Evolutionary conservation across 2,113 vertebrate genomes (phyloP).

Genomic region (Onychostruthus taczanowskii): DNA sequence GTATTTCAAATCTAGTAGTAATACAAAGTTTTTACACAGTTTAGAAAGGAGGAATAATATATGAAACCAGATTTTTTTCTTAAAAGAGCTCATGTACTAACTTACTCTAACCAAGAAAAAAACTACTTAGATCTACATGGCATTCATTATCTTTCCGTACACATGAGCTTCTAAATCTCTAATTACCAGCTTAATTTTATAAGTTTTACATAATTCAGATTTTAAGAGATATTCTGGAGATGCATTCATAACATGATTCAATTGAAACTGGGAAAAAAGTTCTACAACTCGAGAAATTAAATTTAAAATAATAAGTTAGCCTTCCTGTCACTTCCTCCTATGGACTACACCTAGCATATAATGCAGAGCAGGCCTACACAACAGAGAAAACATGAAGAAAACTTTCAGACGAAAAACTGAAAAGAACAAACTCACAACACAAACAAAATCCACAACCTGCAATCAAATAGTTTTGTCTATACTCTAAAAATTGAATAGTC

Average conservation of each 20-base stretch:
- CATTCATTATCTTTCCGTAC: background rate
- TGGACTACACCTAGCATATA: background rate
- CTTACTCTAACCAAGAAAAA: background rate
- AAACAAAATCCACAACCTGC: background rate
- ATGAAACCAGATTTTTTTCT: background rate
- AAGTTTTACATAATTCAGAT: background rate
- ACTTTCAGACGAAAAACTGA: background rate
- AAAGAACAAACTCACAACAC: background rate
- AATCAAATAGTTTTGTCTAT: background rate
- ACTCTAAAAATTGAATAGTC: background rate
- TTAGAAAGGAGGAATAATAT: background rate
- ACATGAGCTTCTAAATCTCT: background rate
- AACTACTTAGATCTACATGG: background rate
- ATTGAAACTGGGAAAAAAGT: background rate
- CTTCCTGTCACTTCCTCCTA: background rate
- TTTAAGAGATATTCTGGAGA: background rate
- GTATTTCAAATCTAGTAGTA: conserved; percentile 77
- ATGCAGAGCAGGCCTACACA: background rate
- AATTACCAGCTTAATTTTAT: background rate
- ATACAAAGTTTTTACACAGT: background rate
- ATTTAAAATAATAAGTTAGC: background rate
- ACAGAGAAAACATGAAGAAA: background rate
- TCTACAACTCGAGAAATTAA: background rate
- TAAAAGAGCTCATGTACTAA: background rate
- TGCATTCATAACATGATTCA: background rate